These are phyloP conservation scores for Neoaliturus tenellus DNA, from an alignment of 2,888 invertebrate species.

Conservation along the genomic window DNA sequence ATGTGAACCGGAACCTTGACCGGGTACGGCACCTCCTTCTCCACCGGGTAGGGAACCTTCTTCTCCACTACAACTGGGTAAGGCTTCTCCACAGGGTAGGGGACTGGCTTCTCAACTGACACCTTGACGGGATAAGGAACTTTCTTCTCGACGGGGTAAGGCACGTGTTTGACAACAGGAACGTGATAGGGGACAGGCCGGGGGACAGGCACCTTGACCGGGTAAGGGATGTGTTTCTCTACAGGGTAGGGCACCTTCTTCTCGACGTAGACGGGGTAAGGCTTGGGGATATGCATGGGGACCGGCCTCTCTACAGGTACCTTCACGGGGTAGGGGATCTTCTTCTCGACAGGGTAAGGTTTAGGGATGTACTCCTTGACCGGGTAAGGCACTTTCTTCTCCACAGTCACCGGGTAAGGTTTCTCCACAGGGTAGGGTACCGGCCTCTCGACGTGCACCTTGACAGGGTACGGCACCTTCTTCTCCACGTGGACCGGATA, in stretches of 20 bases:
- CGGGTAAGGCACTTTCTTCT: constrained; percentile 76
- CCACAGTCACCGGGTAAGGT: constrained; percentile 80
- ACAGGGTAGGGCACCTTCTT: constrained; percentile 5
- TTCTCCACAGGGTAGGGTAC: constrained; percentile 85
- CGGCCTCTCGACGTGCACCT: constrained; percentile 74
- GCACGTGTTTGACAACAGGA: background rate
- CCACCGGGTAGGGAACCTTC: constrained; percentile 82
- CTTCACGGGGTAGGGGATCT: constrained; percentile 4
- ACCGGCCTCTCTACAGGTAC: background rate
- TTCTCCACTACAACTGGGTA: constrained; percentile 59
- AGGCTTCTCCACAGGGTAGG: constrained; percentile 85
- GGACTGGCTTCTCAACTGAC: constrained; percentile 77
- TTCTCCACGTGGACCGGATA: constrained; percentile 77
- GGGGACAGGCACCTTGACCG: background rate
- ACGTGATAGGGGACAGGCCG: constrained; percentile 68
- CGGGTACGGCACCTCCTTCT: constrained; percentile 85
- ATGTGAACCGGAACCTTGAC: constrained; percentile 81
- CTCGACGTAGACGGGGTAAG: constrained; percentile 61
- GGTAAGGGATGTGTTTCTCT: background rate
- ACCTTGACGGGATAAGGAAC: constrained; percentile 81
- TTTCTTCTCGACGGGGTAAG: constrained; percentile 53
- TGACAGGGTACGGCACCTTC: constrained; percentile 84
- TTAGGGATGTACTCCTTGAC: constrained; percentile 81
- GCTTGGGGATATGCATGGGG: background rate
- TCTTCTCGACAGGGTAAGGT: constrained; percentile 63